Evolutionary conservation across 1,140 invertebrate genomes (phyloP).

Genomic region (Drosophila gunungcola): DNA sequence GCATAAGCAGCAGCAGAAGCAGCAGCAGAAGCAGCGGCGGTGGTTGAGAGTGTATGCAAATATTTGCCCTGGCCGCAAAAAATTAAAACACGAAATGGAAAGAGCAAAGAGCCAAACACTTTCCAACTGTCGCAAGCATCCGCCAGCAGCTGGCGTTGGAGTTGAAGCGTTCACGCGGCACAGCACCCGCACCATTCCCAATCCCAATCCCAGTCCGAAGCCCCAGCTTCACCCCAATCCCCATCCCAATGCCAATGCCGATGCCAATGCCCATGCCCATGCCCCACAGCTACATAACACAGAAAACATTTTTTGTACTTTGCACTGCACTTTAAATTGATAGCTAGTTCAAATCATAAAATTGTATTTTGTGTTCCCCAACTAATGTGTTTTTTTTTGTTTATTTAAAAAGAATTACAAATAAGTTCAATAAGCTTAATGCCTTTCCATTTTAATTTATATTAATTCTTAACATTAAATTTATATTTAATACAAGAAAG

Average conservation of each 20-base stretch:
- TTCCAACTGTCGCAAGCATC: slow-evolving; percentile 78
- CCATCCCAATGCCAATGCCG: slow-evolving; percentile 44
- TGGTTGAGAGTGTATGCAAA: slow-evolving; percentile 58
- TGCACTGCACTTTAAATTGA: no score
- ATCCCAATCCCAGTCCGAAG: slow-evolving; percentile 11
- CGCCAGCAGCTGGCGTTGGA: slow-evolving; percentile 52
- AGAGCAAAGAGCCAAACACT: slow-evolving; percentile 55
- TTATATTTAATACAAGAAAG: no score
- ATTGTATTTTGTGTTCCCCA: no score
- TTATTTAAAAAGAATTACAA: no score
- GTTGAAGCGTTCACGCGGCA: slow-evolving; percentile 36
- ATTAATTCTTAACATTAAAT: no score
- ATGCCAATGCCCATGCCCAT: slow-evolving; percentile 28
- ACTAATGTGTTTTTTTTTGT: no score
- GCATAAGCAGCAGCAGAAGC: background rate
- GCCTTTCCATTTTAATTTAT: no score
- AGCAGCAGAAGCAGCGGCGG: background rate
- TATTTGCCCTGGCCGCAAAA: slow-evolving; percentile 58
- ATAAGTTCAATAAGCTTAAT: no score
- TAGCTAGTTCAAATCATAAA: no score
- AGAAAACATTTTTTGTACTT: background rate
- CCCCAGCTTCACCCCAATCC: slow-evolving; percentile 9
- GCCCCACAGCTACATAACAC: slow-evolving; percentile 43
- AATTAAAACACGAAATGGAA: slow-evolving; percentile 9
- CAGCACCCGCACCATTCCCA: slow-evolving; percentile 63